A percentile compares a stretch with the other conserved stretches of the same genome.
phyloP scores from a whole-genome alignment of 1,140 invertebrate species.

The Lutraria rhynchaena region DNA sequence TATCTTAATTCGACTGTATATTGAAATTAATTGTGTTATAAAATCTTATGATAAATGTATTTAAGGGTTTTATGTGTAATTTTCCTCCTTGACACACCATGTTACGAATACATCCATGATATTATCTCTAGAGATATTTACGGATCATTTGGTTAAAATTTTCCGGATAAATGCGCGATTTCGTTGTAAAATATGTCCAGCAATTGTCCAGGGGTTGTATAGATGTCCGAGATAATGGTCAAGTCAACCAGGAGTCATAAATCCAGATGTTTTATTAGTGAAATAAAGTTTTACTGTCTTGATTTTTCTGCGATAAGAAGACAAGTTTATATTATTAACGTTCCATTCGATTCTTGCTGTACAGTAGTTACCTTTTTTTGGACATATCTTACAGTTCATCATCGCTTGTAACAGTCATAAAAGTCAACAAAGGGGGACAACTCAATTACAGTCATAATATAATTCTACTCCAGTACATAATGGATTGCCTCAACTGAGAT shows the following conservation, averaged over 20 bases:
- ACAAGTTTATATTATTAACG: neutral
- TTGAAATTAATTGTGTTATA: too few species aligned
- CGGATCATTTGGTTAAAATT: conserved; percentile 27
- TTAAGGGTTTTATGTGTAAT: too few species aligned
- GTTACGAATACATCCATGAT: neutral
- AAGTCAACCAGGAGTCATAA: conserved; percentile 13
- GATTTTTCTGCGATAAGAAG: conserved; percentile 5
- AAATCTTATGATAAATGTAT: too few species aligned
- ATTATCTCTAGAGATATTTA: conserved; percentile 8
- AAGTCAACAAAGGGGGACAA: too few species aligned
- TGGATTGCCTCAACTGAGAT: too few species aligned
- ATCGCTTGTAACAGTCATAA: too few species aligned
- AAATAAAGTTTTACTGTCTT: conserved; percentile 11
- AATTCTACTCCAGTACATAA: too few species aligned
- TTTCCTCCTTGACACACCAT: neutral
- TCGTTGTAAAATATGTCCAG: neutral
- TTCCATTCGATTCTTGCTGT: neutral
- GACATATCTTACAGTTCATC: too few species aligned
- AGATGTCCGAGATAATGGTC: conserved; percentile 13
- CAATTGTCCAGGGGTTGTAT: conserved; percentile 4
- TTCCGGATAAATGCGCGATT: conserved; percentile 11
- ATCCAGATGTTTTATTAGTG: conserved; percentile 10
- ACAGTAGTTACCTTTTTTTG: neutral
- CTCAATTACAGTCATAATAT: too few species aligned
- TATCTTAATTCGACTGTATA: too few species aligned